phyloP scores from a whole-genome alignment of 2,888 invertebrate genomes.

The Cryptops parisi region DNA sequence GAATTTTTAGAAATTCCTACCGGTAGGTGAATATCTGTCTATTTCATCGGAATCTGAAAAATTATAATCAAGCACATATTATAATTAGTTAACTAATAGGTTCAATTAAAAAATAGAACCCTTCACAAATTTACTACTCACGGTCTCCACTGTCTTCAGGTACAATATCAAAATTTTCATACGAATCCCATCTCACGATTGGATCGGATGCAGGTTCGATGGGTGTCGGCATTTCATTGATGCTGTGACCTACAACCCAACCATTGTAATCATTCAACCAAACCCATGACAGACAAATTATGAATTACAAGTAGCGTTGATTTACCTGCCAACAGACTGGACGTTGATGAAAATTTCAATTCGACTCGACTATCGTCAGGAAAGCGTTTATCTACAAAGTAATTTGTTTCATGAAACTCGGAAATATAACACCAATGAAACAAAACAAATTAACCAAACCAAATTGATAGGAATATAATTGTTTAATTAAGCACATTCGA shows the following conservation, averaged over 20 bases:
- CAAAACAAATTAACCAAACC: not conserved
- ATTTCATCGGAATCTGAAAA: not conserved
- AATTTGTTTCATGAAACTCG: too few species aligned
- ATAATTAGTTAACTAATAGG: not conserved
- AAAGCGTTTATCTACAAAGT: slow-evolving; percentile 60
- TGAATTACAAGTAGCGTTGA: too few species aligned
- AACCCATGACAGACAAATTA: too few species aligned
- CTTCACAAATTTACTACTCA: slow-evolving; percentile 13
- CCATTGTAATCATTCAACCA: slow-evolving; percentile 11
- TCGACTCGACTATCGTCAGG: slow-evolving; percentile 73
- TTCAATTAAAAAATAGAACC: not conserved
- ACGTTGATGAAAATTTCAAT: slow-evolving; percentile 58
- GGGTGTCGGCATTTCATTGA: slow-evolving; percentile 7
- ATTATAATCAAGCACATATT: not conserved
- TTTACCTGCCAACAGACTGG: too few species aligned
- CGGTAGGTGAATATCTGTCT: not conserved
- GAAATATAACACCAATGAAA: not conserved
- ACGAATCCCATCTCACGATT: slow-evolving; percentile 61
- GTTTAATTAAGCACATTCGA: too few species aligned
- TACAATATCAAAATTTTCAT: slow-evolving; percentile 42
- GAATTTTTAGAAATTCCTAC: not conserved
- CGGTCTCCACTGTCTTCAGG: slow-evolving; percentile 23
- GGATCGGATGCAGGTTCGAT: slow-evolving; percentile 41
- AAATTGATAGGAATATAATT: too few species aligned
- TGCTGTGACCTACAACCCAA: not conserved